Evolutionary conservation across 2,888 invertebrate genomes (phyloP), one percentile per base, ranked within the genome.

Genomic region (Colostygia pectinataria): DNA sequence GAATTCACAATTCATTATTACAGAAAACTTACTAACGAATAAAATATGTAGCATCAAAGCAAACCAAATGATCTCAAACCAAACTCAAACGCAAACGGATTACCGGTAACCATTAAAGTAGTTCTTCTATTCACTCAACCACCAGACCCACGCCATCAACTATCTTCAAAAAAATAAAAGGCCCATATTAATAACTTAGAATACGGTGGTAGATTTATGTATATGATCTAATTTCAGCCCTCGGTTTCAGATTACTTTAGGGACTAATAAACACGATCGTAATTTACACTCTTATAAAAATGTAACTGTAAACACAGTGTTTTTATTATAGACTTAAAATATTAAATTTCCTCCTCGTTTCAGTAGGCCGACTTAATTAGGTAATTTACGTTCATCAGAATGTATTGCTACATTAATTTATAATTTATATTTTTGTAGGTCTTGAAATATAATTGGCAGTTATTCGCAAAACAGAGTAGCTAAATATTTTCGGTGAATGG

Each of bases 401-500:
- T 44, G 54, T 56, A 56, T 48, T 45, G 39, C 49, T 55, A 33
- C 31, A 40, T 31, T 7, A 33, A n/a, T 33, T n/a, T 47, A 49
- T 53, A 53, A 55, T 52, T 51, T 52, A 29, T 47, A 51, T 53
- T 53, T 54, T 50, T 41, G 15, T 34, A 45, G 31, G 24, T 33
- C 39, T 39, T 55, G 10, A 43, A 41, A 52, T 48, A 41, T 52
- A 27, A 45, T 47, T 39, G 44, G 14, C 34, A 37, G 36, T 10
- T 38, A 14, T 36, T 38, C 36, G 47, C 7, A 43, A 33, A 6
- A 20, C 20, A 20, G 5, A 20, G 15, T 15, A 15, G 4, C n/a
- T n/a, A n/a, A n/a, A n/a, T 47, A 41, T 47, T 46, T 42, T 42
- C 39, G 37, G 54, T 50, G 59, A 47, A 66, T 66, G 65, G 67